phyloP scores from a whole-genome alignment of 2,113 vertebrate genomes.

The Podiceps cristatus region DNA sequence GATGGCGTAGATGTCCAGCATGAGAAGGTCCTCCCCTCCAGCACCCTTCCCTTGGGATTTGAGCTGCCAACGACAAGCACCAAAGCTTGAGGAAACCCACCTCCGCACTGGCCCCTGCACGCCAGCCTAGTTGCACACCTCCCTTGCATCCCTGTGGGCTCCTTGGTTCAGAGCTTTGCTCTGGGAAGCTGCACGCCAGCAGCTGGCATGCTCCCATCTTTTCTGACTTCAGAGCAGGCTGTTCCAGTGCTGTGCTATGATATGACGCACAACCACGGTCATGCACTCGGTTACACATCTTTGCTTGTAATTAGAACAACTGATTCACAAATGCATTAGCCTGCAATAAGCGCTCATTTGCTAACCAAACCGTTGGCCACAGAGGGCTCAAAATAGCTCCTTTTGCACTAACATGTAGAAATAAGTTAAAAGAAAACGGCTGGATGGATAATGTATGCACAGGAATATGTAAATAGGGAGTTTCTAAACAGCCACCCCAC shows the following conservation, averaged over 20 bases:
- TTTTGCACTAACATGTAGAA: neutral
- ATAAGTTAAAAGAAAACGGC: neutral
- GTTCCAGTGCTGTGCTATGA: neutral
- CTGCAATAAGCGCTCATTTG: neutral
- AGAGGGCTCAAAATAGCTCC: neutral
- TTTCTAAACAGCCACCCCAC: neutral
- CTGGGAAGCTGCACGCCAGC: neutral
- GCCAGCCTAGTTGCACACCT: neutral
- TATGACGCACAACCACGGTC: neutral
- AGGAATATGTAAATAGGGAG: neutral
- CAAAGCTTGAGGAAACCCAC: neutral
- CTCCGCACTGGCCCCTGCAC: neutral
- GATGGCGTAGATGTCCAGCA: conserved; percentile 98
- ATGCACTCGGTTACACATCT: neutral
- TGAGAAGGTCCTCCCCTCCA: conserved; percentile 90
- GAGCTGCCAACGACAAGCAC: conserved; percentile 74
- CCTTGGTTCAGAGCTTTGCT: neutral
- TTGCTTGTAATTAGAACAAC: neutral
- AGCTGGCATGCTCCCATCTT: neutral
- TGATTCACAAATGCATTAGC: neutral
- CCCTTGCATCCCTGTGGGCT: neutral
- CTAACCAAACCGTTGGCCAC: neutral
- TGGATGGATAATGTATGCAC: neutral
- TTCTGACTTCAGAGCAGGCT: neutral
- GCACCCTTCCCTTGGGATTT: conserved; percentile 95